These are phyloP conservation scores for Gymnogyps californianus DNA, from an alignment of 2,113 vertebrate species.

Conservation along the genomic window DNA sequence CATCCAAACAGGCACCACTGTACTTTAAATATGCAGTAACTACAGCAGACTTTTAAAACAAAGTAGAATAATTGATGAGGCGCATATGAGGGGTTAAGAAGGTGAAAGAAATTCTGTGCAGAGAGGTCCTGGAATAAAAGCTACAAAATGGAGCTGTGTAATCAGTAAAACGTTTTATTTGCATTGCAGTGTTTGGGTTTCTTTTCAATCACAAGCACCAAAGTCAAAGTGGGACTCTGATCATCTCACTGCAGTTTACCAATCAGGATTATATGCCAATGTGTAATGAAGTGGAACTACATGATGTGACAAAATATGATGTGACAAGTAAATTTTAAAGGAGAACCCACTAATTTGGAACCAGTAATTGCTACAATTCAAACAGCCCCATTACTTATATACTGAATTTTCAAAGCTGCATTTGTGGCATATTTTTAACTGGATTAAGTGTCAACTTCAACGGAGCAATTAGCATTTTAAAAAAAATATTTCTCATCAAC, in stretches of 20 bases:
- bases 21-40: neutral
- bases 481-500: constrained; percentile 69
- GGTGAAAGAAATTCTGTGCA: neutral
- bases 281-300: constrained; percentile 1
- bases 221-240: neutral
- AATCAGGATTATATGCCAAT: neutral
- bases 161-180: neutral
- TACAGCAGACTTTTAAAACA: neutral
- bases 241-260: neutral
- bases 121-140: neutral
- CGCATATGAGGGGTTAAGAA: neutral
- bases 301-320: constrained; percentile 42
- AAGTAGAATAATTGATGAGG: neutral
- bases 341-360: constrained; percentile 52
- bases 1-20: neutral
- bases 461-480: constrained; percentile 66
- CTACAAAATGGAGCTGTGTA: neutral
- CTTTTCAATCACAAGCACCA: neutral
- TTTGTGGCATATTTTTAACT: constrained; percentile 59
- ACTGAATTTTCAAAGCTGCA: constrained; percentile 57
- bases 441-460: constrained; percentile 66
- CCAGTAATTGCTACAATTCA: constrained; percentile 60
- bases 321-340: constrained; percentile 45
- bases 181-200: neutral
- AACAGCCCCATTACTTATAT: constrained; percentile 48